Evolutionary conservation across 2,797 vertebrate species (phyloP).

Genomic region (Cynopterus sphinx): DNA sequence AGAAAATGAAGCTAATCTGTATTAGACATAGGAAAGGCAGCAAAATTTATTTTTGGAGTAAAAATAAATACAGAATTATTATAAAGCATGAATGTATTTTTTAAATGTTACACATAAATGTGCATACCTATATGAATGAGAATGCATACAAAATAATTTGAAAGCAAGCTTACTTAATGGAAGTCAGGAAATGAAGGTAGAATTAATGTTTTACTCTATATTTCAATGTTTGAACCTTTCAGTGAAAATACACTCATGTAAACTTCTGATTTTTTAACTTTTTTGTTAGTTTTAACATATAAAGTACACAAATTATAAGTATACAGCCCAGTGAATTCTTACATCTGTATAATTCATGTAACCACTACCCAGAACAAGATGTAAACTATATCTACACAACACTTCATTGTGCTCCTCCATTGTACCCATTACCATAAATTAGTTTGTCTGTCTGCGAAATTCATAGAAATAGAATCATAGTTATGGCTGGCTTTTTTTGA

Average conservation of each 20-base stretch:
- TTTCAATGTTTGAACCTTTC: slow-evolving; percentile 9
- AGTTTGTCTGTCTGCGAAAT: not conserved
- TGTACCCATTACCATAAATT: not conserved
- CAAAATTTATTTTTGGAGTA: not conserved
- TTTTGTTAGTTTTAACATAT: not conserved
- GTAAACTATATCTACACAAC: not conserved
- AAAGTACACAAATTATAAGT: not conserved
- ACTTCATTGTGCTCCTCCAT: not conserved
- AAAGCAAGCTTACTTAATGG: not conserved
- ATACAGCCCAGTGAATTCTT: not conserved
- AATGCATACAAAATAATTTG: not conserved
- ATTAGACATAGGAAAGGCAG: not conserved
- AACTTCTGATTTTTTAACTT: not conserved
- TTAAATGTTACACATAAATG: not conserved
- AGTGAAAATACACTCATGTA: not conserved
- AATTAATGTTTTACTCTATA: not conserved
- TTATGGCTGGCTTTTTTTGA: not conserved
- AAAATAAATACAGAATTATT: not conserved
- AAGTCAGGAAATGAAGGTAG: not conserved
- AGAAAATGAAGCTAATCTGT: not conserved
- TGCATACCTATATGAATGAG: not conserved
- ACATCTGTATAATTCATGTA: not conserved
- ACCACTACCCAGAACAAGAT: not conserved
- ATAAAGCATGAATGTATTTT: not conserved
- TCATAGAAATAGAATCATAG: not conserved